Evolutionary conservation across 2,888 invertebrate species (phyloP), one percentile per base, ranked within the genome.

Genomic region (Scaptomyza cyrtandrae): DNA sequence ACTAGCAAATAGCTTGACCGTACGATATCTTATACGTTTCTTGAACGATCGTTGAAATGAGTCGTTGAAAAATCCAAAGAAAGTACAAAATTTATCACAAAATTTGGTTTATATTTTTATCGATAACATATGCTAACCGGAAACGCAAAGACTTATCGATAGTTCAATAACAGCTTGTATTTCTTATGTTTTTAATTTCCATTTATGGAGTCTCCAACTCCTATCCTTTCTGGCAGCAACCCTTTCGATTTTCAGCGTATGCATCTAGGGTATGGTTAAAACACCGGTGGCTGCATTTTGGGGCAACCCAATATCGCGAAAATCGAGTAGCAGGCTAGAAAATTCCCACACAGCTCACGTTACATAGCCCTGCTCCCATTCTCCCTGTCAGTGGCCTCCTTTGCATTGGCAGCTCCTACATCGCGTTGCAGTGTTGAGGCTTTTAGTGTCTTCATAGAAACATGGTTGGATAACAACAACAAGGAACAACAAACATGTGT

Each of bases 261-360:
- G 13, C 3, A 19, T 24, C 3, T 2, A 64, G 44, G 24, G 41
- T 43, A 45, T 45, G 16, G 4, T 27, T 27, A 11, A 14, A 11
- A 43, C 52, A 39, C 43, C 37, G n/a, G 19, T 37, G 19, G 54
- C 68, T 75, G 75, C 68, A 75, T 60, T 68, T 71, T 71, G 45
- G 7, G 62, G 62, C 61, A 66, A 61, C 55, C 71, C 58, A 66
- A 71, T 62, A 67, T 48, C 56, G 61, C 48, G 39, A 39, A 6
- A 39, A 39, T 7, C 10, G 16, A 41, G 9, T 16, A 6, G n/a
- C 6, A 39, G 2, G 3, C 39, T 39, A 3, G 3, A 9, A 39
- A 6, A 3, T 39, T 14, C 5, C 0, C 41, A 35, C 35, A 35
- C 3, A 35, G 13, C 35, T 35, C 35, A 7, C 10, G 10, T 33